These are phyloP conservation scores for Anastrepha obliqua DNA, from an alignment of 1,140 invertebrate genomes.

Conservation along the genomic window DNA sequence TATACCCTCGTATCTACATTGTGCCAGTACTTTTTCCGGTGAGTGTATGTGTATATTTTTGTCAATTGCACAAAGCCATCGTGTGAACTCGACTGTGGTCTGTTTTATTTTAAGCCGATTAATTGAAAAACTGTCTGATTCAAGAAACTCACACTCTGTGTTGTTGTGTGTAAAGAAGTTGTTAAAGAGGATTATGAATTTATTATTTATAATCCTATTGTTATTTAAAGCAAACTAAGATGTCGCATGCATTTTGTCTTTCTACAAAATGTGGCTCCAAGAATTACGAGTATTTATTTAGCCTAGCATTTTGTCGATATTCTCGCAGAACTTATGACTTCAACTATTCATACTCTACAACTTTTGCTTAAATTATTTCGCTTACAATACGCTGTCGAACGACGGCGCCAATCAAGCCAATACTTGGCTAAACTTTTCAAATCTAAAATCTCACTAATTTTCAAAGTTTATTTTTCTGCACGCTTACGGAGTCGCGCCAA, in stretches of 20 bases:
- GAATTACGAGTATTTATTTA: not conserved
- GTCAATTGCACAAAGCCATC: too few relatives aligned
- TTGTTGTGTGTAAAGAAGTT: not conserved
- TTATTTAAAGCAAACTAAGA: too few relatives aligned
- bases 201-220: too few relatives aligned
- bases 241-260: too few relatives aligned
- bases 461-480: slow-evolving; percentile 44
- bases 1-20: too few relatives aligned
- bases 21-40: too few relatives aligned
- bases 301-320: not conserved
- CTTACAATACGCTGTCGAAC: not conserved
- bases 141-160: not conserved
- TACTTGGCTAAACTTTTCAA: slow-evolving; percentile 29
- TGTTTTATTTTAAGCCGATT: not conserved
- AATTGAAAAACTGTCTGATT: not conserved
- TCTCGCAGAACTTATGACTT: not conserved
- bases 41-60: too few relatives aligned
- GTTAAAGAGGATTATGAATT: not conserved
- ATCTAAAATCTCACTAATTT: slow-evolving; percentile 48
- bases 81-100: too few relatives aligned
- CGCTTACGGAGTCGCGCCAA: slow-evolving; percentile 52
- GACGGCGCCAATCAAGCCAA: too few relatives aligned
- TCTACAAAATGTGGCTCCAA: too few relatives aligned
- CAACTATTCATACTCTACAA: not conserved
- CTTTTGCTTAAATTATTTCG: not conserved